Evolutionary conservation across 2,888 invertebrate genomes (phyloP), one percentile per base, ranked within the genome.

Genomic region (Carcina quercana): DNA sequence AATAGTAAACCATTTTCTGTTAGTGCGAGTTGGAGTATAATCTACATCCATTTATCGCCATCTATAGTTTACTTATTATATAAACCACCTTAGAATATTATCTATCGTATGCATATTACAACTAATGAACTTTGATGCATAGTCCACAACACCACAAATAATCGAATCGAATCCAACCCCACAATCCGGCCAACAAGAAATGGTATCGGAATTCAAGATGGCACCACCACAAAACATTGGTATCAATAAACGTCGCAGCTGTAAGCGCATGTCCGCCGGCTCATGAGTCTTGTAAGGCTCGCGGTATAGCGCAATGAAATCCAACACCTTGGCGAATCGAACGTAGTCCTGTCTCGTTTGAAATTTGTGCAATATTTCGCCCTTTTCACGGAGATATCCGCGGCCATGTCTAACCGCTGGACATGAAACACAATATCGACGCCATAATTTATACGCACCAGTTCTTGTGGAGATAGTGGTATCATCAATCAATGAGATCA

Each of bases 311-410:
- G 74, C 80, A 80, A 82, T 83, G 82, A 80, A 82, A 83, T 67
- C 71, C 74, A 62, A 82, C 74, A 82, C 82, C 80, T 65, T 66
- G 73, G 74, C 80, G 73, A 82, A 82, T 82, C 78, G 80, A 79
- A 78, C 74, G 72, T 73, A 72, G 76, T 74, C 75, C 78, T 79
- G 80, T 82, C 82, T 68, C 70, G 53, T 73, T 79, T 70, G 78
- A 76, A 76, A 79, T 80, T 80, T 76, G 71, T 79, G 78, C 82
- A 78, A 83, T 83, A 82, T 80, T 80, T 82, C 68, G 82, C 78
- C 76, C 78, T 82, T 79, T 82, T 82, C 80, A 78, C 75, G 71
- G 74, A 75, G 78, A 79, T 79, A 82, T 73, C 76, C 69, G 48
- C 64, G 63, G 66, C 60, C 76, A 68, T 73, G 80, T 80, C 80